Conservation (phyloP, 2,888 invertebrate genomes). For the Bombyx huttoni region DNA sequence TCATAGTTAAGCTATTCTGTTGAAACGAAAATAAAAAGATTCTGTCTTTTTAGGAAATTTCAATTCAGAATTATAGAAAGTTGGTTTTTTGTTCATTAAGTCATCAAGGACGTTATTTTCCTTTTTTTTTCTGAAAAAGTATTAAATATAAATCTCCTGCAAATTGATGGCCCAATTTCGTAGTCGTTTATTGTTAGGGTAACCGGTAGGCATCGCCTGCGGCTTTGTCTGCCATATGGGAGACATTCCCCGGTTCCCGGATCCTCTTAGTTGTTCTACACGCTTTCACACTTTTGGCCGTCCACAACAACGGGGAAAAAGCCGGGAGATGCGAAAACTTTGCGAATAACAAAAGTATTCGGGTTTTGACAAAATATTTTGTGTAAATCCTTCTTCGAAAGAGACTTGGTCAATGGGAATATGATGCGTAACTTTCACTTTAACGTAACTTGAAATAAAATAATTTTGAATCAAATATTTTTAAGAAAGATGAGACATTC, state of each 20-base stretch:
- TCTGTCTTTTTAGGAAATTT: too few relatives aligned
- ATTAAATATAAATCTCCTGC: constrained; percentile 3
- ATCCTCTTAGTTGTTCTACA: constrained; percentile 41
- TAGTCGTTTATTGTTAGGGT: constrained; percentile 27
- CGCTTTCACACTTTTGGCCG: constrained; percentile 56
- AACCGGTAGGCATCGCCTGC: constrained; percentile 32
- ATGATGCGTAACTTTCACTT: not conserved
- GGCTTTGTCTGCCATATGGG: constrained; percentile 41
- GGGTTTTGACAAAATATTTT: not conserved
- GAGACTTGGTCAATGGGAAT: not conserved
- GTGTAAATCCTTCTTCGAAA: not conserved
- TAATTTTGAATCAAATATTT: not conserved
- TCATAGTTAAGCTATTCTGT: too few relatives aligned
- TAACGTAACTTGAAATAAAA: not conserved
- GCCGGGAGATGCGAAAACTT: constrained; percentile 31
- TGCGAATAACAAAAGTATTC: constrained; percentile 10
- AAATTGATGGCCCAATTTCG: constrained; percentile 35
- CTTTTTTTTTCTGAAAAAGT: not conserved
- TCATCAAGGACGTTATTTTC: too few relatives aligned
- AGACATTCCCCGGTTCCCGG: constrained; percentile 36
- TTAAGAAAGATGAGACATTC: not conserved
- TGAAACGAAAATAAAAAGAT: too few relatives aligned
- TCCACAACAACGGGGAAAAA: constrained; percentile 26
- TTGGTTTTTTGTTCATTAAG: too few relatives aligned
- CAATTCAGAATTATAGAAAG: too few relatives aligned